Evolutionary conservation across 2,888 invertebrate species (phyloP).

Genomic region (Sipha maydis): DNA sequence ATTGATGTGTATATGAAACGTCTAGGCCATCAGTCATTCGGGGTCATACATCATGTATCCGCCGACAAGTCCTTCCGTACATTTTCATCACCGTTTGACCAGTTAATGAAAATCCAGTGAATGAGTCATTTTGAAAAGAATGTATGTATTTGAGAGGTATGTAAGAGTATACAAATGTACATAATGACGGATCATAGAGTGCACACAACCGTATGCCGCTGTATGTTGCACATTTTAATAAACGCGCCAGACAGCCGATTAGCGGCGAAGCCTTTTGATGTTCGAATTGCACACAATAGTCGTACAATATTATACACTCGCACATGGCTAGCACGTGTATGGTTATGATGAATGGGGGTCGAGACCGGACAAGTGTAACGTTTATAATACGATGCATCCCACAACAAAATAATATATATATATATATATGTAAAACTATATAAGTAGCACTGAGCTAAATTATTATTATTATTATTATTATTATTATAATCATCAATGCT

Average conservation of each 20-base stretch:
- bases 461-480: not conserved
- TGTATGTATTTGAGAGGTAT: not conserved
- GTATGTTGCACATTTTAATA: slow-evolving; percentile 47
- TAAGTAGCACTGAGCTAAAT: not conserved
- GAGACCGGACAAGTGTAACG: slow-evolving; percentile 45
- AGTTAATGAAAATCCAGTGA: not conserved
- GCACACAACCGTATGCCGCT: not conserved
- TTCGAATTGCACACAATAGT: slow-evolving; percentile 48
- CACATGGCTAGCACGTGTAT: slow-evolving; percentile 60
- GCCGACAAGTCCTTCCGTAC: slow-evolving; percentile 24
- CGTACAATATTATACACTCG: not conserved
- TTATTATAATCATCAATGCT: not conserved
- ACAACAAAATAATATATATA: not conserved
- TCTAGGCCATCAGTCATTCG: slow-evolving; percentile 8
- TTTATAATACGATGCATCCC: not conserved
- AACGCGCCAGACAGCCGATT: slow-evolving; percentile 55
- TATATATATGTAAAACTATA: not conserved
- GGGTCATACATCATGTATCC: not conserved
- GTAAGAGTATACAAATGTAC: not conserved
- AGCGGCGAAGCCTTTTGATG: slow-evolving; percentile 54
- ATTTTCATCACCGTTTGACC: slow-evolving; percentile 9
- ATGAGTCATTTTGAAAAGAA: not conserved
- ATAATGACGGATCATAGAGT: slow-evolving; percentile 9
- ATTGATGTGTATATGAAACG: not conserved
- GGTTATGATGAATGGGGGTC: slow-evolving; percentile 45